Percentiles rank a stretch among this genome's conserved stretches.
phyloP scores from a whole-genome alignment of 1,140 invertebrate species.

The Sitobion miscanthi region DNA sequence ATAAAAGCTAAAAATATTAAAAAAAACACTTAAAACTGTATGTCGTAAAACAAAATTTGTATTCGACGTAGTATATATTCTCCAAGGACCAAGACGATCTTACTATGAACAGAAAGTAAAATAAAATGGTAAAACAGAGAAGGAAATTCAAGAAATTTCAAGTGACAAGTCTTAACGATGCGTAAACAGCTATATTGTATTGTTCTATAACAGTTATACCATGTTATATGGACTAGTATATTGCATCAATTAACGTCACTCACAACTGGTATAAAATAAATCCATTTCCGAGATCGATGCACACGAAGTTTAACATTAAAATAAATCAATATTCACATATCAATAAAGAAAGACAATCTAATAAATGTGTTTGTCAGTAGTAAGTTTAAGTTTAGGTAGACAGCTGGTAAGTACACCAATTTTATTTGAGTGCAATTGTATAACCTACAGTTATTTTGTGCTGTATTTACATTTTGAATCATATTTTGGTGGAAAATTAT shows the following conservation, averaged over 20 bases:
- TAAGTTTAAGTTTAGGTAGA: background rate
- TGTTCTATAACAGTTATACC: constrained; percentile 2
- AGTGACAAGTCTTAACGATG: constrained; percentile 42
- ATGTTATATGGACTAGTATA: background rate
- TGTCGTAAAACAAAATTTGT: background rate
- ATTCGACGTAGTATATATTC: background rate
- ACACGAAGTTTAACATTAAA: background rate
- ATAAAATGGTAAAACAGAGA: background rate
- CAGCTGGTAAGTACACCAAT: background rate
- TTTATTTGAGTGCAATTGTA: background rate
- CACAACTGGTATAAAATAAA: background rate
- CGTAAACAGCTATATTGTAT: constrained; percentile 7
- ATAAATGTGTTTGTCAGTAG: background rate
- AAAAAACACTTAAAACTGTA: background rate
- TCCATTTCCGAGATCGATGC: background rate
- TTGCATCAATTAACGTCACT: background rate
- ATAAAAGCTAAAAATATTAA: background rate
- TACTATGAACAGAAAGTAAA: constrained; percentile 36
- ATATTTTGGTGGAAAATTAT: background rate
- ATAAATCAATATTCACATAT: background rate
- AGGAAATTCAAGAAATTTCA: constrained; percentile 7
- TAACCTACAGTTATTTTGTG: background rate
- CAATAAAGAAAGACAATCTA: background rate
- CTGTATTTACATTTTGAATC: background rate
- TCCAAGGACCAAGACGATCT: background rate